Base-by-base conservation (phyloP, 2,113 vertebrate genomes). In the Perca flavescens region DNA sequence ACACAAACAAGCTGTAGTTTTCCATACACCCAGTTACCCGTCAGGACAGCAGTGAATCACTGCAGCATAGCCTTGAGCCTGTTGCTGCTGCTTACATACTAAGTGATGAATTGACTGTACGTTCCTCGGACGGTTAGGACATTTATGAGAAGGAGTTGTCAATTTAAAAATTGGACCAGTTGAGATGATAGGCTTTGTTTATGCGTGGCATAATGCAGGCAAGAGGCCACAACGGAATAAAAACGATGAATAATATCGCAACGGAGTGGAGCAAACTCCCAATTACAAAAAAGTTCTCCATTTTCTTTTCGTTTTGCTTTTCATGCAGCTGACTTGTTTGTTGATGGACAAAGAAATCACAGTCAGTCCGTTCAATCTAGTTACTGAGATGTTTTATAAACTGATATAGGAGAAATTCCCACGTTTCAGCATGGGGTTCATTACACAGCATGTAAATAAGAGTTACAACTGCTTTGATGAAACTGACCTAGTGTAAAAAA, bases 1-100 rank as follows among this genome's bases (percentile, higher is more conserved):
- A 68, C 22, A 52, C 54, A 65, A 52, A 76, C 67, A 25, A 71
- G 73, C 22, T 31, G 63, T 71, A 54, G 60, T 61, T 76, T 61
- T 73, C 78, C 25, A 79, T 61, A 22, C 15, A 28, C 31, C 73
- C 78, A 54, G 80, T 74, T 66, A 61, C 47, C 54, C 68, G 61
- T 82, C 77, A 67, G 21, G 34, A 31, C 11, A 7, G 34, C 40
- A 19, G 53, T 60, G 71, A 79, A 34, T 77, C 72, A 64, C 61
- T 66, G 50, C 19, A 56, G 61, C 25, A 13, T 7, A 66, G 74
- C 19, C 50, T 79, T 62, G 67, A 56, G 60, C 17, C 68, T 56
- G 50, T 56, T 69, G 50, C 65, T 81, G 58, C 46, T 52, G 19
- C 75, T 47, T 46, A 49, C 43, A 65, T 78, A 78, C 77, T 13